Conservation (phyloP, 1,140 invertebrate species). For the Euwallacea fornicatus region DNA sequence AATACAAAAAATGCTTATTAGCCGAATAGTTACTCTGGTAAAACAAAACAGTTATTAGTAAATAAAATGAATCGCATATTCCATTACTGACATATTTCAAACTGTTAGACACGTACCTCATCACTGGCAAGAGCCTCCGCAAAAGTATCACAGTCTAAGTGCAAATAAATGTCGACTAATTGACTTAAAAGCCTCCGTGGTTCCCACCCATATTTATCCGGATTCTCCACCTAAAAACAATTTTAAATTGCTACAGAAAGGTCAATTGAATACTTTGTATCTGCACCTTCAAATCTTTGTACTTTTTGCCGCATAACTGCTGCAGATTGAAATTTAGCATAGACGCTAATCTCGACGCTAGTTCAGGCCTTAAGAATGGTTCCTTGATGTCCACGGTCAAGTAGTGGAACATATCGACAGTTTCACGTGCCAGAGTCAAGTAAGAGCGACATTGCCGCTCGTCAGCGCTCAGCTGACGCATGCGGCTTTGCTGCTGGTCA, state of each 20-base stretch:
- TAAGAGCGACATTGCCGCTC: conserved; percentile 95
- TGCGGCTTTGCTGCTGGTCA: conserved; percentile 76
- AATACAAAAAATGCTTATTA: neutral
- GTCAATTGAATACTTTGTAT: no score
- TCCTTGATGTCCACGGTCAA: conserved; percentile 92
- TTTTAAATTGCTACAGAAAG: neutral
- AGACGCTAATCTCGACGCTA: conserved; percentile 86
- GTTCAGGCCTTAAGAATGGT: conserved; percentile 88
- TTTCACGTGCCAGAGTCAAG: conserved; percentile 90
- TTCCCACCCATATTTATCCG: conserved; percentile 96
- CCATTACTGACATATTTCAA: neutral
- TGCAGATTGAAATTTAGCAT: conserved; percentile 98
- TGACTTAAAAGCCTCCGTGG: conserved; percentile 86
- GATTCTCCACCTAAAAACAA: conserved; percentile 58
- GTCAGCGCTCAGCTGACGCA: conserved; percentile 81
- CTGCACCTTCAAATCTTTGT: conserved; percentile 95
- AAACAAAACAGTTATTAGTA: no score
- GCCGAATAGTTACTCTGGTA: no score
- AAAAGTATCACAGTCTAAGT: conserved; percentile 91
- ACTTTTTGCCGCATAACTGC: conserved; percentile 96
- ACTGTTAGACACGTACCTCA: conserved; percentile 63
- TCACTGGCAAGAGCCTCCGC: conserved; percentile 86
- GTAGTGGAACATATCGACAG: conserved; percentile 98
- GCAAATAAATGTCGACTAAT: conserved; percentile 94
- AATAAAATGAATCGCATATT: neutral